Conservation (phyloP, 2,888 invertebrate genomes). For the Agrotis clavis region DNA sequence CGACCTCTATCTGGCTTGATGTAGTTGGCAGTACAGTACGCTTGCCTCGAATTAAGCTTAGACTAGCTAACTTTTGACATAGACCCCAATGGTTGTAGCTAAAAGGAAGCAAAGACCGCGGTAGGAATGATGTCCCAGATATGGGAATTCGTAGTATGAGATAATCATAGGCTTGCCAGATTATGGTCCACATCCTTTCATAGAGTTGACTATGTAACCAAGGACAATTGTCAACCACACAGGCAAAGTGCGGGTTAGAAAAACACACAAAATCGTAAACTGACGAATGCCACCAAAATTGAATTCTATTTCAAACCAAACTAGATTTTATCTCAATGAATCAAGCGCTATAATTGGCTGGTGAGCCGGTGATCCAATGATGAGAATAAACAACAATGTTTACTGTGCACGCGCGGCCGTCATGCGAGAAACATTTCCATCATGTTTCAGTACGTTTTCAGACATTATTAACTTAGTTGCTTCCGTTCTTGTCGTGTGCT, state of each 20-base stretch:
- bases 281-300: constrained; percentile 16
- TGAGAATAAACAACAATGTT: constrained; percentile 66
- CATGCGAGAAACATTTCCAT: constrained; percentile 80
- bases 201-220: neutral
- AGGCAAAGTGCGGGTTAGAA: neutral
- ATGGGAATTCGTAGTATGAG: neutral
- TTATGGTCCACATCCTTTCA: too few species aligned
- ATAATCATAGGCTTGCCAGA: neutral
- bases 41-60: too few species aligned
- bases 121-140: too few species aligned
- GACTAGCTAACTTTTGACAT: too few species aligned
- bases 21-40: too few species aligned
- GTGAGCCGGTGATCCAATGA: constrained; percentile 65
- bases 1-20: too few species aligned
- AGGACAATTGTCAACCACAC: neutral
- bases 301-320: constrained; percentile 39
- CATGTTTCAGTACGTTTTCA: constrained; percentile 74
- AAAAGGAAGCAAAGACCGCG: too few species aligned
- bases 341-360: constrained; percentile 60
- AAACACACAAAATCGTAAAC: neutral
- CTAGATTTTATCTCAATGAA: constrained; percentile 52
- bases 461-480: constrained; percentile 75
- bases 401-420: constrained; percentile 60
- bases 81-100: too few species aligned
- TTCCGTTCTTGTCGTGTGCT: constrained; percentile 69